A percentile compares a stretch with the other conserved stretches of the same genome.
These are phyloP conservation scores for Lathronympha strigana DNA, from an alignment of 2,888 invertebrate species.

Conservation along the genomic window DNA sequence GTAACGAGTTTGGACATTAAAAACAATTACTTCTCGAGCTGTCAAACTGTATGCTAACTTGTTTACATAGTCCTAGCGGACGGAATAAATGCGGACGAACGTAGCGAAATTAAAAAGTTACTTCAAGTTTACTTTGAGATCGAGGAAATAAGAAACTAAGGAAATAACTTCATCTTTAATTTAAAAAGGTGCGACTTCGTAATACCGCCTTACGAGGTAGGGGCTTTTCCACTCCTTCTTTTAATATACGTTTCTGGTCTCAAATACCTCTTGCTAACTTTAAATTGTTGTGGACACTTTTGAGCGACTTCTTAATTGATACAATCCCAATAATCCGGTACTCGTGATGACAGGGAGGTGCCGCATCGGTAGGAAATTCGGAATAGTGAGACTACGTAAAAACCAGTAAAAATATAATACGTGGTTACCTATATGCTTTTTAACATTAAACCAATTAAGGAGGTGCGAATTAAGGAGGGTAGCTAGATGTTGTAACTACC, in stretches of 20 bases:
- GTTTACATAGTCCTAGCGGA: constrained; percentile 4
- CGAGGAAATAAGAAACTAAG: constrained; percentile 24
- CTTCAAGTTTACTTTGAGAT: constrained; percentile 9
- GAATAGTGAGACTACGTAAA: no score
- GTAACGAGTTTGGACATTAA: not conserved
- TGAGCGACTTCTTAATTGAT: not conserved
- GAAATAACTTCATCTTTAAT: constrained; percentile 36
- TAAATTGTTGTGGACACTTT: constrained; percentile 2
- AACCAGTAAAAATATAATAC: no score
- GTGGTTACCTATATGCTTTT: no score
- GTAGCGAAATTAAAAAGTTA: constrained; percentile 32
- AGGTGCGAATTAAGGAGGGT: no score
- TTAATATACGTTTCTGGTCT: constrained; percentile 24
- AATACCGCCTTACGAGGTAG: constrained; percentile 12
- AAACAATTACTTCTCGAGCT: constrained; percentile 1
- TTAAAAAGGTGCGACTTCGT: constrained; percentile 25
- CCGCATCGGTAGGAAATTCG: no score
- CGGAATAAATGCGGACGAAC: constrained; percentile 15
- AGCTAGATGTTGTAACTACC: no score
- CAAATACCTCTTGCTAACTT: constrained; percentile 15
- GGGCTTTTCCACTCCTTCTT: constrained; percentile 2
- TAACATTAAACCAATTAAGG: no score
- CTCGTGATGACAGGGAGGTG: no score
- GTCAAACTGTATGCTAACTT: constrained; percentile 19
- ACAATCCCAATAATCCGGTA: not conserved